Conservation (phyloP, 2,888 invertebrate species). For the Luperina testacea region DNA sequence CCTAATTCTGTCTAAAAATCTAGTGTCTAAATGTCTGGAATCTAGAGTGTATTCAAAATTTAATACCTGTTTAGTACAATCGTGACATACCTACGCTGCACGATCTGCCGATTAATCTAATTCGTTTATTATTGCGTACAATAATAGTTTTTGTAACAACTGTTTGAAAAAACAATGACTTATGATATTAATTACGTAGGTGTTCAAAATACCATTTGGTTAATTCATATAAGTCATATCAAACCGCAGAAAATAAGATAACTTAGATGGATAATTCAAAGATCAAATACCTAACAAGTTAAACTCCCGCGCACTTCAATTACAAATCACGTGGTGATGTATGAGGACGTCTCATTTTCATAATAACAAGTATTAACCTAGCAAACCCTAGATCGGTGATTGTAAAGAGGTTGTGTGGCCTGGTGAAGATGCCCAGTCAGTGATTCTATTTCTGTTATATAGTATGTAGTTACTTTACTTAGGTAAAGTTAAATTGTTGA, state of each 20-base stretch:
- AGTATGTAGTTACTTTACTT: too few relatives aligned
- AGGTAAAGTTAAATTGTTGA: too few relatives aligned
- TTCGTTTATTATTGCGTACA: slow-evolving; percentile 1
- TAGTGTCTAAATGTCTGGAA: slow-evolving; percentile 12
- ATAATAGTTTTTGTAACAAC: slow-evolving; percentile 1
- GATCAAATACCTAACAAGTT: not conserved
- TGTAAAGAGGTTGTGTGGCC: too few relatives aligned
- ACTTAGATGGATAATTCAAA: not conserved
- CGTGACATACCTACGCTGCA: slow-evolving; percentile 17
- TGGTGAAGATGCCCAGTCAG: too few relatives aligned
- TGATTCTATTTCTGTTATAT: not conserved
- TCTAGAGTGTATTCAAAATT: not conserved
- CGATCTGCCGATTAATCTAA: slow-evolving; percentile 29
- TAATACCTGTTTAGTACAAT: slow-evolving; percentile 13
- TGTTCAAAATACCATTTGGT: not conserved
- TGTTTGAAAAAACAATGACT: slow-evolving; percentile 7
- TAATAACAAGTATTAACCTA: slow-evolving; percentile 23
- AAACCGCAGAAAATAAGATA: not conserved
- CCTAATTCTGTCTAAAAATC: not conserved
- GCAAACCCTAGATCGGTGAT: too few relatives aligned
- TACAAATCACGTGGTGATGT: not conserved
- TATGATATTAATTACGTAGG: not conserved
- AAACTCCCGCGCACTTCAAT: not conserved
- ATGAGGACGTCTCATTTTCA: slow-evolving; percentile 1
- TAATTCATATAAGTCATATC: too few relatives aligned